Conservation (phyloP, 2,888 invertebrate genomes). For the Lycocerus yunnanus region DNA sequence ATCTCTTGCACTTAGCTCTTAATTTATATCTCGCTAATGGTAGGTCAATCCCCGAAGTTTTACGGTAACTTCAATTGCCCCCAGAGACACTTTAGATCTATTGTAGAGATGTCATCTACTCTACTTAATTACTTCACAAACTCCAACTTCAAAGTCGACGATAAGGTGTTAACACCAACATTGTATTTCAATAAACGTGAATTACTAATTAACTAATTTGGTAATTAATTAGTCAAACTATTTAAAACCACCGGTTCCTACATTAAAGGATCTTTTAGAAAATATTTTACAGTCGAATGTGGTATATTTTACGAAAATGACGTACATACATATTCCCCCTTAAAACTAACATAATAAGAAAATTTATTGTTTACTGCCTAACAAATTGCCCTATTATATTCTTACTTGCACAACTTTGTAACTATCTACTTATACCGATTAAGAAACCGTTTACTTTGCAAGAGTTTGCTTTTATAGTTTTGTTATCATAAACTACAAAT, state of each 20-base stretch:
- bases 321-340: background rate
- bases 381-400: background rate
- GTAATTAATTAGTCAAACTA: background rate
- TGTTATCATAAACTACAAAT: background rate
- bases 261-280: no score
- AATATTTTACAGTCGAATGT: background rate
- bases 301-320: background rate
- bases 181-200: background rate
- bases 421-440: background rate
- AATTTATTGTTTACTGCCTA: background rate
- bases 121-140: conserved; percentile 5
- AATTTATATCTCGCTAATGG: conserved; percentile 34
- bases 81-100: conserved; percentile 1
- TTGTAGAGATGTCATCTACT: background rate
- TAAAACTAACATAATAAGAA: background rate
- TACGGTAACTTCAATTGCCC: background rate
- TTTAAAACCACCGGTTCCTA: background rate
- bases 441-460: background rate
- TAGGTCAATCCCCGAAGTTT: conserved; percentile 27
- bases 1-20: conserved; percentile 36
- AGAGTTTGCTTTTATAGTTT: background rate
- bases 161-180: background rate
- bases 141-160: background rate
- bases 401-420: background rate
- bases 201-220: background rate